Evolutionary conservation across 2,113 vertebrate genomes (phyloP).

Genomic region (Setophaga petechia): DNA sequence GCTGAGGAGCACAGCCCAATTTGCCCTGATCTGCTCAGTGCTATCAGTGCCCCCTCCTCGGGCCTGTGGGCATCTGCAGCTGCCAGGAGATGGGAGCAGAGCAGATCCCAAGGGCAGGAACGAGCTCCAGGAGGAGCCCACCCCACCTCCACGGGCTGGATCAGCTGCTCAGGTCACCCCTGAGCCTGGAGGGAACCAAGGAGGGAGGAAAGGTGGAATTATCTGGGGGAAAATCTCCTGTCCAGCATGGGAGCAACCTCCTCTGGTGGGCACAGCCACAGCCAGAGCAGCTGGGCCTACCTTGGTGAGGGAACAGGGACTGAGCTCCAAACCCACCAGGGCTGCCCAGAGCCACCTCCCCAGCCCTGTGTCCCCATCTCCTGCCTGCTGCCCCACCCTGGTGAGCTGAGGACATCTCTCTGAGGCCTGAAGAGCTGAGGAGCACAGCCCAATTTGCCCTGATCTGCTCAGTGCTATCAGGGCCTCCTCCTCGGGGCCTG

Average conservation of each 20-base stretch:
- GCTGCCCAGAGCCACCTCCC: too few relatives aligned
- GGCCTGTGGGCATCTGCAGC: not conserved
- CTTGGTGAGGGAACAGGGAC: not conserved
- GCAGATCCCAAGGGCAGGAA: not conserved
- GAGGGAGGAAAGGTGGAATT: not conserved
- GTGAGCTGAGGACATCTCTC: too few relatives aligned
- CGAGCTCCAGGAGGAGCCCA: not conserved
- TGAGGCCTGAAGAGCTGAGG: too few relatives aligned
- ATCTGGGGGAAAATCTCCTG: fast-evolving
- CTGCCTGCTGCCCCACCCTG: too few relatives aligned
- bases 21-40: too few relatives aligned
- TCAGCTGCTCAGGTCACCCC: too few relatives aligned
- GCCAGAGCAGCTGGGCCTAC: not conserved
- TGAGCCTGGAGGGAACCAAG: not conserved
- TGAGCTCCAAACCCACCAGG: too few relatives aligned
- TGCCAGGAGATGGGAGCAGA: not conserved
- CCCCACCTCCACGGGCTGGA: not conserved
- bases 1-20: too few relatives aligned
- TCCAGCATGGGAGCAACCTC: not conserved
- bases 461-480: too few relatives aligned
- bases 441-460: too few relatives aligned
- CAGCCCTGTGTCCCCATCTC: too few relatives aligned
- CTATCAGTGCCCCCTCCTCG: not conserved
- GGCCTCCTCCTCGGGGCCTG: too few relatives aligned
- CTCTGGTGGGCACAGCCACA: not conserved